Percentiles rank a stretch among this genome's conserved stretches.
Evolutionary conservation across 2,888 invertebrate species (phyloP).

Genomic region (Zelleria hepariella): DNA sequence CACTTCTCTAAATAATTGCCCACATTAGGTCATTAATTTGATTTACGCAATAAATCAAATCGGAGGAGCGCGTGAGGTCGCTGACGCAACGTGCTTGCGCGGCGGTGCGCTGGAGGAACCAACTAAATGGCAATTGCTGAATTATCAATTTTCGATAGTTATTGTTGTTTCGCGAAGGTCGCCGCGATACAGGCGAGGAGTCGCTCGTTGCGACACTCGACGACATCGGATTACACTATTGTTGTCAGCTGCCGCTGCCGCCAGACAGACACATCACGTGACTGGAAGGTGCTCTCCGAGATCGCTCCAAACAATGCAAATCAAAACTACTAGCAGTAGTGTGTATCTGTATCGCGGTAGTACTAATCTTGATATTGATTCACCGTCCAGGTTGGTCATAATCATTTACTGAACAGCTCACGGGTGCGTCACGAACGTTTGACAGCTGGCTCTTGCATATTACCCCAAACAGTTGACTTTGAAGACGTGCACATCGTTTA

Average conservation of each 20-base stretch:
- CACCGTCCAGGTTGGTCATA: no score
- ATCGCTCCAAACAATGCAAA: no score
- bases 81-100: not conserved
- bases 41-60: not conserved
- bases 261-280: no score
- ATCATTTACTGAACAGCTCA: no score
- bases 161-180: not conserved
- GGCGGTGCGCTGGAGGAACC: not conserved
- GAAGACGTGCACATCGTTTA: no score
- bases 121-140: not conserved
- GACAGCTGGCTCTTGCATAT: no score
- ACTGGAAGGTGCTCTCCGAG: no score
- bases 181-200: not conserved
- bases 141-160: not conserved
- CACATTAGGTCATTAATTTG: not conserved
- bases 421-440: no score
- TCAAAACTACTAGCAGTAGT: no score
- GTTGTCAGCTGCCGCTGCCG: not conserved
- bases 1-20: not conserved
- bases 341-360: no score
- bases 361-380: no score
- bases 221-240: not conserved
- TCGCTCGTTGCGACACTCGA: not conserved
- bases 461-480: no score
- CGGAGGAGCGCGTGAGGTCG: not conserved